Evolutionary conservation across 2,113 vertebrate genomes (phyloP).

Genomic region (Neoarius graeffei): DNA sequence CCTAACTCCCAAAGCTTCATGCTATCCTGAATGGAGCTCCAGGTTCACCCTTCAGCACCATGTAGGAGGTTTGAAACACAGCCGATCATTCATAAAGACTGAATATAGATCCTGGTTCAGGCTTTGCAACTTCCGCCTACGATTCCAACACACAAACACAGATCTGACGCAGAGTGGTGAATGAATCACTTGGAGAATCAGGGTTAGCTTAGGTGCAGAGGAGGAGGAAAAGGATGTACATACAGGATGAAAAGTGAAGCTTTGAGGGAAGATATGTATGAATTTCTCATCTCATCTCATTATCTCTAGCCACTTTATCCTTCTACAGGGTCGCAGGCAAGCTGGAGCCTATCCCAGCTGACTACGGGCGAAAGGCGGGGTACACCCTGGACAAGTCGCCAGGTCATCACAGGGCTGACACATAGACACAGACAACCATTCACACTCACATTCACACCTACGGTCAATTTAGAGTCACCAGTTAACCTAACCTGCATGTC

Average conservation of each 20-base stretch:
- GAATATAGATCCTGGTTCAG: conserved; percentile 27
- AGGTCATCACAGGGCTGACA: no score
- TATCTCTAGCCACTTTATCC: no score
- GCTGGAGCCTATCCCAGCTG: no score
- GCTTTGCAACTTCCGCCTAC: conserved; percentile 14
- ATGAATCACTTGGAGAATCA: not conserved
- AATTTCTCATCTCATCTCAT: no score
- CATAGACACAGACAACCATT: no score
- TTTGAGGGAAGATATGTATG: not conserved
- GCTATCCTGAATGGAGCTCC: not conserved
- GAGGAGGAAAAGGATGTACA: not conserved
- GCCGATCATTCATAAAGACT: conserved; percentile 32
- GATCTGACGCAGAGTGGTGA: conserved; percentile 15
- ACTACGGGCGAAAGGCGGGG: no score
- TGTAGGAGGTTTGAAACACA: conserved; percentile 29
- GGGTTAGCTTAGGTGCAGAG: not conserved
- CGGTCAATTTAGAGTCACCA: no score
- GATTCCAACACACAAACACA: conserved; percentile 19
- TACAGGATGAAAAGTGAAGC: not conserved
- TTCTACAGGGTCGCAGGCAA: no score
- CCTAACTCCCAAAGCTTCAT: not conserved
- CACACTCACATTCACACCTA: no score
- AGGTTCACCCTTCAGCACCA: not conserved
- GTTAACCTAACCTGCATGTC: no score
- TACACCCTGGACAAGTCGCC: no score